These are phyloP conservation scores for Oncorhynchus clarkii DNA, from an alignment of 2,113 vertebrate genomes.

Conservation along the genomic window DNA sequence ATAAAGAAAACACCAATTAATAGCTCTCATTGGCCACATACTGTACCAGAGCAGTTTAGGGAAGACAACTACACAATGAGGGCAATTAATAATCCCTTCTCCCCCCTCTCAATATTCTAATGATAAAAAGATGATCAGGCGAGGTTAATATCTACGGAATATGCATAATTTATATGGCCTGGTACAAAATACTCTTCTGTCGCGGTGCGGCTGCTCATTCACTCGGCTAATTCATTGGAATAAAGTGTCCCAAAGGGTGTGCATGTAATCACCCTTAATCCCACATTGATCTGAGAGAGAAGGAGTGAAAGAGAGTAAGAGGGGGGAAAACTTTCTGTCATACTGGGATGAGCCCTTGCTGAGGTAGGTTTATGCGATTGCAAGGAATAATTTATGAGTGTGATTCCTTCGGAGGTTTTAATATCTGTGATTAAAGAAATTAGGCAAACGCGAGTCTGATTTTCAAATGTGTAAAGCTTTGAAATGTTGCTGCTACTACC, in stretches of 20 bases:
- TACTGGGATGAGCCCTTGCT: constrained; percentile 17
- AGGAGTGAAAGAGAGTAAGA: constrained; percentile 44
- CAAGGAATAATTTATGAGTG: background rate
- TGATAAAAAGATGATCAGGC: constrained; percentile 70
- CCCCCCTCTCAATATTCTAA: constrained; percentile 56
- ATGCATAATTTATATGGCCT: constrained; percentile 79
- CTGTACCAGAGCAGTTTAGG: constrained; percentile 51
- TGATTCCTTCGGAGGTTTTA: background rate
- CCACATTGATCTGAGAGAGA: constrained; percentile 57
- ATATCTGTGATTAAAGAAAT: constrained; percentile 1
- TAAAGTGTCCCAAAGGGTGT: constrained; percentile 65
- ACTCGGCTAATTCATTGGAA: constrained; percentile 75
- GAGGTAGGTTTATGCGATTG: background rate
- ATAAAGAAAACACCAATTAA: constrained; percentile 64
- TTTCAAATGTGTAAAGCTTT: background rate
- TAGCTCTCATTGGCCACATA: constrained; percentile 35
- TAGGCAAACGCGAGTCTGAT: background rate
- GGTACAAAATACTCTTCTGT: constrained; percentile 75
- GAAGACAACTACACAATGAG: constrained; percentile 46
- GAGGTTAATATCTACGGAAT: constrained; percentile 61
- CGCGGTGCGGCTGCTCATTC: constrained; percentile 73
- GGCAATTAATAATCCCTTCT: constrained; percentile 70
- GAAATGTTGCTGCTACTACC: no score
- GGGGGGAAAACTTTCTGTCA: constrained; percentile 41
- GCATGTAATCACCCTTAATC: constrained; percentile 66